Evolutionary conservation across 2,113 vertebrate genomes (phyloP), one percentile per base, ranked within the genome.

Genomic region (Tricholaema leucomelas): DNA sequence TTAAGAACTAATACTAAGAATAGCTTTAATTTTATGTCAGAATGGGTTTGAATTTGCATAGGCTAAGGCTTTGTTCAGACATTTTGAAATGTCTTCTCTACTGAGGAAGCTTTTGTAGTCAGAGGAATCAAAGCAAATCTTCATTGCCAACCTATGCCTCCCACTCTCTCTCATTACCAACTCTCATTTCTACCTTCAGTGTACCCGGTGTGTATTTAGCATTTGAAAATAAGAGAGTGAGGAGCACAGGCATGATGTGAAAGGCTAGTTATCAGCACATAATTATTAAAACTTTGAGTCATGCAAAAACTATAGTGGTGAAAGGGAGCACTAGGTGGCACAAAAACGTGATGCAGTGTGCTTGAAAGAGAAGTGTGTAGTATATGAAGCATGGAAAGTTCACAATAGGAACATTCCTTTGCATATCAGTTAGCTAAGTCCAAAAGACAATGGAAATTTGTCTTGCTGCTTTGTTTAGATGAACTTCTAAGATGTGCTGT

Each of bases 71-170:
- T 90, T 92, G 87, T 87, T 93, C 87, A 67, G 94, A 87, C 88
- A 82, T 60, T 56, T 92, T 56, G 35, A 91, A 95, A 82, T 94
- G 74, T 36, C 64, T 91, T 52, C 67, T 76, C 55, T 61, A 21
- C 56, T 1, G 0, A 60, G 87, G 84, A 82, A 90, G 75, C 87
- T 96, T 92, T 91, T 92, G 63, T 92, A 94, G 88, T 96, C 87
- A 91, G 52, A 85, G 52, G 46, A 91, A 85, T 94, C 91, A 93
- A 93, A 94, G 81, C 92, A 96, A 90, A 82, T 61, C 86, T 85
- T 93, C 56, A 55, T 55, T 64, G 18, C 71, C 71, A 93, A n/a
- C 64, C 87, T 66, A 30, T 85, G 81, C 92, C 81, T 95, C 96
- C 96, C 71, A 93, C 94, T 96, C 81, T 6, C 15, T 5, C 46